Base-by-base conservation (phyloP, 2,797 vertebrate species). In the Sparus aurata region DNA sequence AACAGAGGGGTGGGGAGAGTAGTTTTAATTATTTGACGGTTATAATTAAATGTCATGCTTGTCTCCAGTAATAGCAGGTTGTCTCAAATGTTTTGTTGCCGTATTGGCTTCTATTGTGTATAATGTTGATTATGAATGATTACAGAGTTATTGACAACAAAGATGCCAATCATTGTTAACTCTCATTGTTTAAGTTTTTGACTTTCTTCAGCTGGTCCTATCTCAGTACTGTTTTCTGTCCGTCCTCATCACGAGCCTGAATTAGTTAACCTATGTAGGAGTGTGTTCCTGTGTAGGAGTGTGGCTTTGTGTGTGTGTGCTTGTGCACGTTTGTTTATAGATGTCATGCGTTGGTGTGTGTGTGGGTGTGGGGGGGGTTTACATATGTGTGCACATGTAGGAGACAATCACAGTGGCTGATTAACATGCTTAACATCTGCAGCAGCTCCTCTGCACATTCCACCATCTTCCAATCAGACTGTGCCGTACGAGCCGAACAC, bases 21-120 rank as follows among this genome's bases (percentile, higher is more conserved):
- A 69, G 85, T 64, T 84, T 85, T 60, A 82, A 73, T 49, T 61
- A 59, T 73, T 75, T 88, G 77, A 86, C 57, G 1, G 74, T 34
- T 74, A 27, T 84, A 86, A 90, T 87, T 77, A 73, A 12, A 75
- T 9, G 38, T 0, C 53, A 20, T 13, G n/a, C 67, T 60, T 60
- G 77, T 73, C 79, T 87, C 20, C 30, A 4, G 20, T 87, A 82
- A 87, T 87, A 49, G 72, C 54, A 68, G 59, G 79, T 72, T 89
- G 80, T 84, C 79, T 70, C 10, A 65, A 69, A 61, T 3, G 54
- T 80, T 79, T 75, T 88, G 67, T 83, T 87, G 82, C 34, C 17
- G 20, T 84, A 71, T 85, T 88, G 75, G 69, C 85, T 89, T 82
- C 83, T 49, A 67, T 79, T 81, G 84, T 85, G 59, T 58, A 38